A percentile compares a stretch with the other conserved stretches of the same genome.
These are phyloP conservation scores for Malurus cyaneus DNA, from an alignment of 2,113 vertebrate genomes.

Conservation along the genomic window DNA sequence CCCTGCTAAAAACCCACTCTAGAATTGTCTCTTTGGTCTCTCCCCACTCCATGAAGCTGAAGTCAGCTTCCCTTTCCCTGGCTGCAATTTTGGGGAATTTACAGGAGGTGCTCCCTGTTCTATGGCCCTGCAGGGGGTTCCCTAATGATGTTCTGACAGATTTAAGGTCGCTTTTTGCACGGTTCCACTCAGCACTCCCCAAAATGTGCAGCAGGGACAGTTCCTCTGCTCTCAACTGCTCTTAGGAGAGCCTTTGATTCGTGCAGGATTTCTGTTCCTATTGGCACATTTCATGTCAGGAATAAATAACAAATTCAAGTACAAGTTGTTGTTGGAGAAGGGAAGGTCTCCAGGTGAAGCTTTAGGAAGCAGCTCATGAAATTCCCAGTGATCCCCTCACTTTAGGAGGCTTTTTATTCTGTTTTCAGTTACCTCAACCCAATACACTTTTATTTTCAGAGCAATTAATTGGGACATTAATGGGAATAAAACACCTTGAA, in stretches of 20 bases:
- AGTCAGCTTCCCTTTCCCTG: not conserved
- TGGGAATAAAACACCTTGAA: not conserved
- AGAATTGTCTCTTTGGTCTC: not conserved
- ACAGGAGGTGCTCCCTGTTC: slow-evolving; percentile 28
- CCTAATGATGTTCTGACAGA: slow-evolving; percentile 57
- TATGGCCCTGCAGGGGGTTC: slow-evolving; percentile 1
- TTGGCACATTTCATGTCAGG: not conserved
- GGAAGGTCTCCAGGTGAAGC: not conserved
- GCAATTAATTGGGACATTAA: not conserved
- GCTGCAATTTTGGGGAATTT: slow-evolving; percentile 2
- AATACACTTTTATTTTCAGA: not conserved
- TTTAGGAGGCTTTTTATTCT: not conserved
- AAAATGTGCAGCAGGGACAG: slow-evolving; percentile 23
- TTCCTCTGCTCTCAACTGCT: not conserved
- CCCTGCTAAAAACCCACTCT: not conserved
- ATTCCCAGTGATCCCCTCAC: not conserved
- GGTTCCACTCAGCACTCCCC: slow-evolving; percentile 15
- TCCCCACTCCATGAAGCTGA: not conserved
- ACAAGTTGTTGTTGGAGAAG: not conserved
- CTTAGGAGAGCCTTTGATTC: not conserved
- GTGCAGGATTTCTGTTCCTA: not conserved
- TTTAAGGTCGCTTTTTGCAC: slow-evolving; percentile 28
- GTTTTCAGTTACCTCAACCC: not conserved
- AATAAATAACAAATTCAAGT: slow-evolving; percentile 10
- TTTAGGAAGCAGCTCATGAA: not conserved